Evolutionary conservation across 2,888 invertebrate species (phyloP).

Genomic region (Pterostichus madidus): DNA sequence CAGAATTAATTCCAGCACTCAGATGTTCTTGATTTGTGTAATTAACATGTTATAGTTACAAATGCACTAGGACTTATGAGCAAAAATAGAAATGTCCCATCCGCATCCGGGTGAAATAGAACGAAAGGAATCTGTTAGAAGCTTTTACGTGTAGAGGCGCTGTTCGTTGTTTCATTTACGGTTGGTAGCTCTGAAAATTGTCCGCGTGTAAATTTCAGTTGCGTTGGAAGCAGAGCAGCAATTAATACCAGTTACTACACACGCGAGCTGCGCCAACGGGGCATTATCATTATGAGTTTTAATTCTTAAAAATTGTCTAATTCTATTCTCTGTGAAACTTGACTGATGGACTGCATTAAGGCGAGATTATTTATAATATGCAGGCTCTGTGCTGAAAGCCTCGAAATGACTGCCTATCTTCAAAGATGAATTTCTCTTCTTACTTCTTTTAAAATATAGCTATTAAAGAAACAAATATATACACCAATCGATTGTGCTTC

Average conservation of each 20-base stretch:
- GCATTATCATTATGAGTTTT: slow-evolving; percentile 38
- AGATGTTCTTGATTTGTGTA: slow-evolving; percentile 38
- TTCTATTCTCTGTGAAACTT: slow-evolving; percentile 43
- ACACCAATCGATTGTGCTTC: no score
- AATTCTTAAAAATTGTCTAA: slow-evolving; percentile 46
- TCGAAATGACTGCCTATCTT: neutral
- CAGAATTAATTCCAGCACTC: slow-evolving; percentile 33
- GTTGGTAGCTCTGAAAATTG: slow-evolving; percentile 19
- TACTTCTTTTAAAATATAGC: no score
- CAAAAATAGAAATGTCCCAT: slow-evolving; percentile 26
- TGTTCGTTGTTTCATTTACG: slow-evolving; percentile 45
- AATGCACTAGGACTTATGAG: slow-evolving; percentile 30
- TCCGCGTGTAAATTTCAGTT: slow-evolving; percentile 55
- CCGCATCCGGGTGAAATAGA: slow-evolving; percentile 19
- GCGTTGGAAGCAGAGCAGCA: slow-evolving; percentile 33
- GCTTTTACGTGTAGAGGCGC: slow-evolving; percentile 45
- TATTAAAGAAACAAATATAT: no score
- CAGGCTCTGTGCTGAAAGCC: slow-evolving; percentile 4
- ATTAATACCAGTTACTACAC: slow-evolving; percentile 52
- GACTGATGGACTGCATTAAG: slow-evolving; percentile 11
- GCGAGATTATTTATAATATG: slow-evolving; percentile 34
- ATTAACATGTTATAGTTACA: slow-evolving; percentile 42
- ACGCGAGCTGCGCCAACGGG: slow-evolving; percentile 1
- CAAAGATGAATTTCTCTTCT: neutral
- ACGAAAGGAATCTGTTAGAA: slow-evolving; percentile 51